phyloP scores from a whole-genome alignment of 2,888 invertebrate genomes.

The Unio pictorum region DNA sequence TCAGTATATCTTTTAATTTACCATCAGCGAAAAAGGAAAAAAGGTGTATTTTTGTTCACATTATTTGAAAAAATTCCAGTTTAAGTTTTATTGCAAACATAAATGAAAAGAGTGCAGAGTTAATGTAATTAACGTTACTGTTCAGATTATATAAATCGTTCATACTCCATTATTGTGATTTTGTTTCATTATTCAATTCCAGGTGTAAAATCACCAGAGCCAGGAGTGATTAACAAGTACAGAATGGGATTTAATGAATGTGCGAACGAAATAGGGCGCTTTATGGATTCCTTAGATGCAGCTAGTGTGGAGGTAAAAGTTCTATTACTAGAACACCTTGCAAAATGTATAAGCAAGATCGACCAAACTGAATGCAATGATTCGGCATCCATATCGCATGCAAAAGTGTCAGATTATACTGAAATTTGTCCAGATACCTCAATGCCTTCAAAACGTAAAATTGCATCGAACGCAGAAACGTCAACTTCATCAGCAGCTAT shows the following conservation, averaged over 20 bases:
- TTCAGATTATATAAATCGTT: background rate
- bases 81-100: too few relatives aligned
- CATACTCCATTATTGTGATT: background rate
- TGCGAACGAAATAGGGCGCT: slow-evolving; percentile 58
- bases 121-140: background rate
- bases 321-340: slow-evolving; percentile 54
- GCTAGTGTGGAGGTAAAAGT: slow-evolving; percentile 50
- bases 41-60: too few relatives aligned
- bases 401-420: too few relatives aligned
- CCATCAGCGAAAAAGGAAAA: too few relatives aligned
- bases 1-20: too few relatives aligned
- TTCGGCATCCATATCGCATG: background rate
- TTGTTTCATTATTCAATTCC: slow-evolving; percentile 10
- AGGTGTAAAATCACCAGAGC: slow-evolving; percentile 84
- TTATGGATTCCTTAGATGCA: slow-evolving; percentile 42
- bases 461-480: too few relatives aligned
- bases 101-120: too few relatives aligned
- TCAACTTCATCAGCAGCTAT: too few relatives aligned
- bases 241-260: slow-evolving; percentile 63
- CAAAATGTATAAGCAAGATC: slow-evolving; percentile 31
- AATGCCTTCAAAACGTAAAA: too few relatives aligned
- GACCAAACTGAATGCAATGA: slow-evolving; percentile 1
- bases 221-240: slow-evolving; percentile 76
- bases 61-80: too few relatives aligned
- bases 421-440: too few relatives aligned